Conservation (phyloP, 1,140 invertebrate genomes). For the Mizuhopecten yessoensis region DNA sequence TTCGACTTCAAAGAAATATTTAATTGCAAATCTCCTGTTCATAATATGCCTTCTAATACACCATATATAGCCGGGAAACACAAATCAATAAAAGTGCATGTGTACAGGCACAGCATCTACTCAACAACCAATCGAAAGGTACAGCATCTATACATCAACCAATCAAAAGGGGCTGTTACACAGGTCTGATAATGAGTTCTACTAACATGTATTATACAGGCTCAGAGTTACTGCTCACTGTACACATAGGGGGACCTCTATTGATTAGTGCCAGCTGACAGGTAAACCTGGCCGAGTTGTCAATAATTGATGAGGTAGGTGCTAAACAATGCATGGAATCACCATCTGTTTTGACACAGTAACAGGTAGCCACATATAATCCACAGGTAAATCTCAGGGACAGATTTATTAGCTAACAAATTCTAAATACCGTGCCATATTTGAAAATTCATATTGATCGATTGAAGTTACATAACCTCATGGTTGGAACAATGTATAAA, state of each 20-base stretch:
- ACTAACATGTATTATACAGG: background rate
- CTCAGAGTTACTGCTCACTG: background rate
- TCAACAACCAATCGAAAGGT: background rate
- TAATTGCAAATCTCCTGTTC: background rate
- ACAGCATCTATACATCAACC: background rate
- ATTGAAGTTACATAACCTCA: no score
- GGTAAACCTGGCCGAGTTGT: background rate
- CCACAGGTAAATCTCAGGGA: constrained; percentile 3
- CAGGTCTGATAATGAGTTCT: background rate
- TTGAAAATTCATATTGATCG: no score
- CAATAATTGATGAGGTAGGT: constrained; percentile 27
- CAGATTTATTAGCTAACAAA: no score
- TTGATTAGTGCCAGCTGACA: constrained; percentile 16
- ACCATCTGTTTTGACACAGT: background rate
- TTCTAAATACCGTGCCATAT: no score
- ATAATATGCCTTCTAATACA: background rate
- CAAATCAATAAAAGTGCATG: background rate
- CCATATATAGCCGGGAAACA: background rate
- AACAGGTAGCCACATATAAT: background rate
- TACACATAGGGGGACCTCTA: constrained; percentile 11
- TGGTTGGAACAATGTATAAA: no score
- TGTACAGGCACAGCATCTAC: no score
- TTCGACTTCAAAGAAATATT: background rate
- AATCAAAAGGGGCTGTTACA: background rate
- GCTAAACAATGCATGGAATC: background rate